A percentile compares a stretch with the other conserved stretches of the same genome.
Conservation (phyloP, 2,113 vertebrate genomes). For the Tyrannus savana region DNA sequence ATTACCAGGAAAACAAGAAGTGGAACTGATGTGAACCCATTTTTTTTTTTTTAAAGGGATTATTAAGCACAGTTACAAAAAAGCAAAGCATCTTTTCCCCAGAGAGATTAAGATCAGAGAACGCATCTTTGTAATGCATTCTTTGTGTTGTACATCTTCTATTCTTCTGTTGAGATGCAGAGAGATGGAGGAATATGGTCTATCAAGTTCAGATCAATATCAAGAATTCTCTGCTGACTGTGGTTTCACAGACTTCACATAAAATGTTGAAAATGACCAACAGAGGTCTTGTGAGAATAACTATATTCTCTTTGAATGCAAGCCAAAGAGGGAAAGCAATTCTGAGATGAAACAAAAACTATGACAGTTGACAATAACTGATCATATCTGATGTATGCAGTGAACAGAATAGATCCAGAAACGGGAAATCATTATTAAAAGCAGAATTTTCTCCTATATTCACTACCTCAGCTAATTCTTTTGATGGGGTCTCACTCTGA, state of each 20-base stretch:
- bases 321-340: background rate
- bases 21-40: background rate
- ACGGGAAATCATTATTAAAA: background rate
- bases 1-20: background rate
- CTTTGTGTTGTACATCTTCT: background rate
- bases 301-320: background rate
- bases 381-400: accelerated
- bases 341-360: background rate
- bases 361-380: background rate
- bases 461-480: background rate
- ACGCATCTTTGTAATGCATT: background rate
- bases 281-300: background rate
- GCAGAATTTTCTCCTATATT: background rate
- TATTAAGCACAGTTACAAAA: background rate
- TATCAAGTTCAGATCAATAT: background rate
- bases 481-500: background rate
- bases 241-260: background rate
- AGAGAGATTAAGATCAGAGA: background rate
- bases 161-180: background rate
- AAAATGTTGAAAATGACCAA: background rate
- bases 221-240: background rate
- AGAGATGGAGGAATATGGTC: background rate
- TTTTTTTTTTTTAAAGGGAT: background rate
- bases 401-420: background rate
- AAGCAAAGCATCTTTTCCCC: background rate